A percentile compares a stretch with the other conserved stretches of the same genome.
phyloP scores from a whole-genome alignment of 2,113 vertebrate species.

The Nettapus auritus region DNA sequence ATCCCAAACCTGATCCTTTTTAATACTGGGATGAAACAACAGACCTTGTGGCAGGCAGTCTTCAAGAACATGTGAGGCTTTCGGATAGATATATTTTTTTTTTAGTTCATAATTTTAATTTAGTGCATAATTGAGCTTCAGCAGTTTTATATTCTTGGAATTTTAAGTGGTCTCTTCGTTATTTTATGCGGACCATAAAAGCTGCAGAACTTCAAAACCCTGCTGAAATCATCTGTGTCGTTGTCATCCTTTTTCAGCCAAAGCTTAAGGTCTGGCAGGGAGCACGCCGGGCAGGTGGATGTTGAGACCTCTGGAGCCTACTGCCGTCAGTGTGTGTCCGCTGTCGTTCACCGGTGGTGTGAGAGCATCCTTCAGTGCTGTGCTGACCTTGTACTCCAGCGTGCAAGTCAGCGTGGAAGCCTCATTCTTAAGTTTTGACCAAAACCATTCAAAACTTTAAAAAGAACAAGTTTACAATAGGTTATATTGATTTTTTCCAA shows the following conservation, averaged over 20 bases:
- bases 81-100: neutral
- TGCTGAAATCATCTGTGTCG: neutral
- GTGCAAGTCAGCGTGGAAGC: neutral
- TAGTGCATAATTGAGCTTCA: neutral
- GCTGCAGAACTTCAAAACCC: neutral
- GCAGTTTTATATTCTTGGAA: neutral
- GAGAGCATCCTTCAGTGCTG: neutral
- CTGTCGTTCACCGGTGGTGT: neutral
- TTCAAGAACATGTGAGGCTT: neutral
- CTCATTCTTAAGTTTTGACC: neutral
- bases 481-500: neutral
- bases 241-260: fast-evolving
- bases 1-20: neutral
- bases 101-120: neutral
- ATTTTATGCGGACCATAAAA: neutral
- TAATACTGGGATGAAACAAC: neutral
- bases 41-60: neutral
- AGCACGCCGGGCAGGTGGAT: neutral
- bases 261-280: neutral
- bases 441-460: neutral
- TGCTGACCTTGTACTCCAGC: neutral
- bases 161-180: neutral
- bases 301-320: neutral
- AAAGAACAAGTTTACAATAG: neutral
- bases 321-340: neutral